Conservation (phyloP, 2,888 invertebrate genomes). For the Epsilonema sp. region DNA sequence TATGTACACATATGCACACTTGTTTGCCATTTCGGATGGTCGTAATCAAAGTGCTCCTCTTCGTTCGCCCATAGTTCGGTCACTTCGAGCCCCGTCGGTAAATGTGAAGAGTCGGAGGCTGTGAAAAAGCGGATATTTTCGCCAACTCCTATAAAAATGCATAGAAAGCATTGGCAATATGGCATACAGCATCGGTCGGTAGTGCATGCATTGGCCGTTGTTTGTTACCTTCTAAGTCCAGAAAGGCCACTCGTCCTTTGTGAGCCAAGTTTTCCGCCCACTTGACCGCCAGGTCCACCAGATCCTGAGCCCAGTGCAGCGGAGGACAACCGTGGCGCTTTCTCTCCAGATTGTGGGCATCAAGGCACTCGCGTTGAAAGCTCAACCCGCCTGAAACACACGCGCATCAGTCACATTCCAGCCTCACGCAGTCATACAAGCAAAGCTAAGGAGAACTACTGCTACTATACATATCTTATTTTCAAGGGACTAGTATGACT, state of each 20-base stretch:
- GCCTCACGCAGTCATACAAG: too few relatives aligned
- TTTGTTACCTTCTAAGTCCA: conserved; percentile 21
- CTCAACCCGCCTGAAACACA: conserved; percentile 22
- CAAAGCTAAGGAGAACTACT: too few relatives aligned
- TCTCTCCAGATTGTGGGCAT: conserved; percentile 22
- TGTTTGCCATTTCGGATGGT: conserved; percentile 20
- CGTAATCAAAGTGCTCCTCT: conserved; percentile 21
- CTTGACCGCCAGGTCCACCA: conserved; percentile 24
- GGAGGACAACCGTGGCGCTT: conserved; percentile 17
- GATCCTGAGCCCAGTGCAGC: conserved; percentile 23
- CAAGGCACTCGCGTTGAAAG: conserved; percentile 25
- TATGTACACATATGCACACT: too few relatives aligned
- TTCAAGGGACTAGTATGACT: too few relatives aligned
- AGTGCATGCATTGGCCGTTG: not conserved
- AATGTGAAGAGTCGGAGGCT: conserved; percentile 17
- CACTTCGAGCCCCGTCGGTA: conserved; percentile 25
- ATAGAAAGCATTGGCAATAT: not conserved
- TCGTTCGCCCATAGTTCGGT: conserved; percentile 22
- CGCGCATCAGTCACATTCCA: too few relatives aligned
- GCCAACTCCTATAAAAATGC: conserved; percentile 17
- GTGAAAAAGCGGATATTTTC: conserved; percentile 21
- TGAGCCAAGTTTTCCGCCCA: conserved; percentile 26
- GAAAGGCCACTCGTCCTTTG: conserved; percentile 22
- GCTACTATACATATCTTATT: too few relatives aligned
- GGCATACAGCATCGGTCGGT: too few relatives aligned